Evolutionary conservation across 2,113 vertebrate species (phyloP), one percentile per base, ranked within the genome.

Genomic region (Sclerurus mexicanus): DNA sequence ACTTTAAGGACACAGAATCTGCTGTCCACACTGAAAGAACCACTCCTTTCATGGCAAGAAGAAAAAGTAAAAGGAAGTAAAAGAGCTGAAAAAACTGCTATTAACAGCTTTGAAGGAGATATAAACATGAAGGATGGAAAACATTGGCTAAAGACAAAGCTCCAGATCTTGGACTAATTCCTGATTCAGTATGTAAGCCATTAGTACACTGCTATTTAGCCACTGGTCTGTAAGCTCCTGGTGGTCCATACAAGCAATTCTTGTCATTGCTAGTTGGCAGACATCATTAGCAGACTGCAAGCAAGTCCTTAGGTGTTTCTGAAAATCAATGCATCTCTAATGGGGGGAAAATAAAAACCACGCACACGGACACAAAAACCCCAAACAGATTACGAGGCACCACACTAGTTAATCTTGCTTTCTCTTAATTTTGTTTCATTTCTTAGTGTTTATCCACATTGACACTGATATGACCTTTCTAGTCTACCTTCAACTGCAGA

Each of bases 31-130:
- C 25, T 69, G 27, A 73, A 85, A 91, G 20, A 14, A 69, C 16
- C 3, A 1, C 9, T 59, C 35, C 39, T 87, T 89, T 59, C 17
- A 16, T 16, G 66, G 55, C 19, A 64, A 60, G 37, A 44, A 16
- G 24, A 56, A 73, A 63, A 85, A 68, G 15, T 35, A 63, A 53
- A 31, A 67, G 33, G 64, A 96, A 96, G 62, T 53, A 77, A 67
- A 95, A 88, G 73, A 75, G 47, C 55, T 85, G 64, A 90, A 95
- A 93, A 91, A 90, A 37, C 30, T 89, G 50, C 85, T 83, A 95
- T 96, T 89, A 93, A 64, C 64, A 90, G 27, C 76, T 93, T 81
- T 84, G 89, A 95, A 88, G 76, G 93, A 93, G 83, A 30, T 63
- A 53, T 13, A 85, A 93, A 67, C 68, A 64, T 37, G 44, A 40